Percentiles rank a stretch among this genome's conserved stretches.
Evolutionary conservation across 2,888 invertebrate genomes (phyloP).

Genomic region (Ophion obscuratus): DNA sequence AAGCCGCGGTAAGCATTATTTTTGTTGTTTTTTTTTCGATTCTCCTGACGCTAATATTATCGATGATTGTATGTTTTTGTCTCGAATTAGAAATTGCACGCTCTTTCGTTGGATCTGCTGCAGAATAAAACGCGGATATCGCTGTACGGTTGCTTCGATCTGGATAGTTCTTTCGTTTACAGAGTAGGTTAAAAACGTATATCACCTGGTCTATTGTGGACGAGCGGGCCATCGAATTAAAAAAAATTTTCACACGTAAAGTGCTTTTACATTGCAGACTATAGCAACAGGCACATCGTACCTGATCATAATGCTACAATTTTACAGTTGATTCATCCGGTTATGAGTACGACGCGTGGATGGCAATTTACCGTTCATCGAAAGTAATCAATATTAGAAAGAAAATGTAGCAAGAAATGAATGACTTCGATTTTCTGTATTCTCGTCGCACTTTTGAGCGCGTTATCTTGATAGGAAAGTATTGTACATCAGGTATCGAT

Average conservation of each 20-base stretch:
- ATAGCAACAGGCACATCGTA: conserved; percentile 13
- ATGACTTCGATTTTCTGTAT: background rate
- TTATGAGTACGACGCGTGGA: background rate
- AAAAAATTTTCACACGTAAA: background rate
- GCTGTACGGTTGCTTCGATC: conserved; percentile 34
- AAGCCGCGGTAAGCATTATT: conserved; percentile 27
- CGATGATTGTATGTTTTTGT: background rate
- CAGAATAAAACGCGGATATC: conserved; percentile 37
- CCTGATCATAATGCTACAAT: conserved; percentile 51
- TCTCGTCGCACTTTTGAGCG: background rate
- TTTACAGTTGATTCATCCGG: conserved; percentile 6
- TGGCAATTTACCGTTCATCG: background rate
- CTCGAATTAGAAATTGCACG: conserved; percentile 28
- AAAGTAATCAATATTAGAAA: background rate
- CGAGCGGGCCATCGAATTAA: background rate
- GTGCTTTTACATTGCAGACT: conserved; percentile 29
- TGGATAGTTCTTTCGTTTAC: conserved; percentile 39
- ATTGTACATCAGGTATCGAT: background rate
- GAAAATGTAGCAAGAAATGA: background rate
- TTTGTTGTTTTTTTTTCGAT: background rate
- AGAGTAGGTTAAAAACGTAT: conserved; percentile 26
- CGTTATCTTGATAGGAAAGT: background rate
- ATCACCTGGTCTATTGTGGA: background rate
- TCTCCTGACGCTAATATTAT: background rate
- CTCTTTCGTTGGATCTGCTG: conserved; percentile 43